phyloP scores from a whole-genome alignment of 1,140 invertebrate species.

The Neocloeon triangulifer region DNA sequence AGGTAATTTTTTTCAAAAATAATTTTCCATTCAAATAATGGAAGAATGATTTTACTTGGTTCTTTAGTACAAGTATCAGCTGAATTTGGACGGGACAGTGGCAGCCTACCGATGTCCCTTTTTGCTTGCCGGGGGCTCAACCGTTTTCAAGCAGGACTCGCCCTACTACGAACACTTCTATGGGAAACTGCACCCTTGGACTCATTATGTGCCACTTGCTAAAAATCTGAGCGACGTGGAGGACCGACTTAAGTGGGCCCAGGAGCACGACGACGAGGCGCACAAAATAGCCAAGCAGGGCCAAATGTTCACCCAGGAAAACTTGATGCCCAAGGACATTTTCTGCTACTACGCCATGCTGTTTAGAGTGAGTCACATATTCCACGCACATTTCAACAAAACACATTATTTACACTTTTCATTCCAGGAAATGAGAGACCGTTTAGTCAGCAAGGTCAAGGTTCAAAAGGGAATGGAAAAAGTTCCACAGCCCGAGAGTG shows the following conservation, averaged over 20 bases:
- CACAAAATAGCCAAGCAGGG: conserved; percentile 45
- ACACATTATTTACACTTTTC: conserved; percentile 11
- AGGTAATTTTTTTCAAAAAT: conserved; percentile 37
- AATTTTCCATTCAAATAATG: neutral
- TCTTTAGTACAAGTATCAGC: conserved; percentile 83
- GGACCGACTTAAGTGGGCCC: conserved; percentile 59
- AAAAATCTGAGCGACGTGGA: conserved; percentile 58
- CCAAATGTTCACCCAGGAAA: conserved; percentile 44
- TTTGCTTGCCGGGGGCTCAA: conserved; percentile 59
- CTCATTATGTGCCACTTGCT: conserved; percentile 70
- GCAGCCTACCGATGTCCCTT: conserved; percentile 89
- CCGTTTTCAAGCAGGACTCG: conserved; percentile 84
- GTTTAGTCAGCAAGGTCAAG: conserved; percentile 29
- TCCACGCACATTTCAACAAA: neutral
- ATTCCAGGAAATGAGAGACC: conserved; percentile 48
- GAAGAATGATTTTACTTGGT: conserved; percentile 3
- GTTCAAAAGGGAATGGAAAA: conserved; percentile 49
- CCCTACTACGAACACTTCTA: conserved; percentile 92
- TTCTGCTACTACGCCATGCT: conserved; percentile 74
- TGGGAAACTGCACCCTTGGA: conserved; percentile 38
- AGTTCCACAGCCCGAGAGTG: too few species aligned
- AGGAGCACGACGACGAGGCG: conserved; percentile 47
- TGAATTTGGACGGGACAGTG: conserved; percentile 89
- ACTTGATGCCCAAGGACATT: conserved; percentile 66
- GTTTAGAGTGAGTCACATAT: conserved; percentile 32